These are phyloP conservation scores for Paramuricea clavata DNA, from an alignment of 92 coral and sea anemone species.

Conservation along the genomic window DNA sequence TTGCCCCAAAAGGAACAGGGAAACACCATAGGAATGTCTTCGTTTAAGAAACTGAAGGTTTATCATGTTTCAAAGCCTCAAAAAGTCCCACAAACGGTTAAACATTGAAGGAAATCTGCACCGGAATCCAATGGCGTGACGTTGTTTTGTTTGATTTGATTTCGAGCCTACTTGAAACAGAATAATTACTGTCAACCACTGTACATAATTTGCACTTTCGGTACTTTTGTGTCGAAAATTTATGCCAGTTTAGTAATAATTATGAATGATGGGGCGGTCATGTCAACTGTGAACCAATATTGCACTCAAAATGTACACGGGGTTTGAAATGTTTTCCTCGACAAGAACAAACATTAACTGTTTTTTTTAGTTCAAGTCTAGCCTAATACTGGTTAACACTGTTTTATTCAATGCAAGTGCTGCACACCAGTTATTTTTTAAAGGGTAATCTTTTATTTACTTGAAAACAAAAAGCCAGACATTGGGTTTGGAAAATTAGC, in stretches of 20 bases:
- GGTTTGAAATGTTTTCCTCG: not conserved
- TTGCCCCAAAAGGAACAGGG: not conserved
- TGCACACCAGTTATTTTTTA: not conserved
- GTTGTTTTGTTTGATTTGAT: not conserved
- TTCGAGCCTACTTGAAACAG: not conserved
- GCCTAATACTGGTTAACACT: not conserved
- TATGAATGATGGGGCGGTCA: not conserved
- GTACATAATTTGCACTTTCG: constrained; percentile 2
- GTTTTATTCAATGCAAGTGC: not conserved
- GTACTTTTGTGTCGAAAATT: not conserved
- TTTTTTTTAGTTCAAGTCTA: not conserved
- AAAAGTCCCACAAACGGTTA: not conserved
- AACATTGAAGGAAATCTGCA: not conserved
- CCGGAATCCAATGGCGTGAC: not conserved
- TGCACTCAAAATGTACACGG: not conserved
- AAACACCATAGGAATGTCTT: not conserved
- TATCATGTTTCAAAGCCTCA: not conserved
- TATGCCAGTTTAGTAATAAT: constrained; percentile 15
- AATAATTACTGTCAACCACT: constrained; percentile 1
- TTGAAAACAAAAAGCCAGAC: not conserved
- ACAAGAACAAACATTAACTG: not conserved
- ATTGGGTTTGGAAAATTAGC: not conserved
- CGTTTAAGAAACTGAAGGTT: not conserved
- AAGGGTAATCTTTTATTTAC: not conserved
- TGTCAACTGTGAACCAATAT: constrained; percentile 3